Evolutionary conservation across 1,140 invertebrate species (phyloP), one percentile per base, ranked within the genome.

Genomic region (Drosophila setifemur): DNA sequence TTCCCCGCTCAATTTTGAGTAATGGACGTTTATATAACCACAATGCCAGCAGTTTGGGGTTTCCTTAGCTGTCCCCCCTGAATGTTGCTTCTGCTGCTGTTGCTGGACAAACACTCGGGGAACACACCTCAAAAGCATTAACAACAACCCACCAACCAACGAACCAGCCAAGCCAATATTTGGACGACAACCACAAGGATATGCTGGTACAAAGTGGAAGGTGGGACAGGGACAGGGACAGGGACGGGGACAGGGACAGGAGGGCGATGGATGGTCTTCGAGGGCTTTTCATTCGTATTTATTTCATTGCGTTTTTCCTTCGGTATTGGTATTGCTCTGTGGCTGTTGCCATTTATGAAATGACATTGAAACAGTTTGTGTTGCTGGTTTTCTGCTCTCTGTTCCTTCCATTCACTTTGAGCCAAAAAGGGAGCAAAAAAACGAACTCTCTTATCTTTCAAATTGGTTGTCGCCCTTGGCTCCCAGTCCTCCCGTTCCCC

Each of bases 311-410:
- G 74, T 79, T 83, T 76, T 82, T 68, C 45, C 25, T 12, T 35
- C 21, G 54, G 44, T 21, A 31, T 45, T 60, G 45, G 54, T 40
- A 55, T 48, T 48, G 61, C 33, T 37, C 18, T 55, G 11, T 40
- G 26, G 57, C 57, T 26, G 25, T 25, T 48, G 61, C 31, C 79
- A 83, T 85, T 83, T 83, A 83, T 83, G 79, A 85, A 83, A 79
- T 85, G 79, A 73, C 79, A 85, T 85, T 85, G 79, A 86, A 85
- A 85, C 74, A 40, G 67, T 76, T 79, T 73, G 54, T 57, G 50
- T 58, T 26, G 55, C 53, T 55, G 40, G 39, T 54, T 53, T 48
- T 50, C 37, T 3, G 19, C 37, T 60, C 48, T 21, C 52, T 18
- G 18, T 58, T 47, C 43, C 39, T 47, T 48, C 39, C 77, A 66